Conservation (phyloP, 2,113 vertebrate species). For the Microcebus lehilahytsara region DNA sequence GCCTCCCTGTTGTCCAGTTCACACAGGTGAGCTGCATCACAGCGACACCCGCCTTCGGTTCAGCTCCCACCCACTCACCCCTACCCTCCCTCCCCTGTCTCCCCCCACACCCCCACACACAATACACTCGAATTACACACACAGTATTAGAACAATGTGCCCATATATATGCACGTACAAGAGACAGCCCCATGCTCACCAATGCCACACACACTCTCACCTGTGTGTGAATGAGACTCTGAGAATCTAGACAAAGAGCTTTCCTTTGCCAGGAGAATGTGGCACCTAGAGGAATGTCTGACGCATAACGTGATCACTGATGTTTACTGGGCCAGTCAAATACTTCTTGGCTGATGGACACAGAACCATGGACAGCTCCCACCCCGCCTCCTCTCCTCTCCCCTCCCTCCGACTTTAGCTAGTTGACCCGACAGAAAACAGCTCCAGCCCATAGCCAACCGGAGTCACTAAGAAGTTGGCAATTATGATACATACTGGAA, state of each 20-base stretch:
- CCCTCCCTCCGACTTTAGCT: not conserved
- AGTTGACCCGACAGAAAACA: not conserved
- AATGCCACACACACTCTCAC: not conserved
- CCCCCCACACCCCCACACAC: not conserved
- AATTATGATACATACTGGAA: not conserved
- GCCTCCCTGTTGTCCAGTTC: not conserved
- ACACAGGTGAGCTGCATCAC: not conserved
- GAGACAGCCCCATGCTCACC: not conserved
- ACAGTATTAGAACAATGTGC: not conserved
- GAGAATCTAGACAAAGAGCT: not conserved
- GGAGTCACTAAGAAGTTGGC: not conserved
- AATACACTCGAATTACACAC: not conserved
- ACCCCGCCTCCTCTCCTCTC: rapidly evolving
- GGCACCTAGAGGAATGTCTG: not conserved
- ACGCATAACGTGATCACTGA: not conserved
- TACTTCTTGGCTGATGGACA: not conserved
- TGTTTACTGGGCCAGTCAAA: not conserved
- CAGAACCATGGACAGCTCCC: constrained; percentile 61
- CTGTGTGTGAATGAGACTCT: not conserved
- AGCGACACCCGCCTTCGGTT: not conserved
- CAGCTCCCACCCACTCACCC: not conserved
- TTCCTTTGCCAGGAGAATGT: not conserved
- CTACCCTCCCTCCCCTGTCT: not conserved
- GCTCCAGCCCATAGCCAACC: not conserved
- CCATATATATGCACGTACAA: too few relatives aligned